Evolutionary conservation across 2,888 invertebrate genomes (phyloP).

Genomic region (Parnassius orleans): DNA sequence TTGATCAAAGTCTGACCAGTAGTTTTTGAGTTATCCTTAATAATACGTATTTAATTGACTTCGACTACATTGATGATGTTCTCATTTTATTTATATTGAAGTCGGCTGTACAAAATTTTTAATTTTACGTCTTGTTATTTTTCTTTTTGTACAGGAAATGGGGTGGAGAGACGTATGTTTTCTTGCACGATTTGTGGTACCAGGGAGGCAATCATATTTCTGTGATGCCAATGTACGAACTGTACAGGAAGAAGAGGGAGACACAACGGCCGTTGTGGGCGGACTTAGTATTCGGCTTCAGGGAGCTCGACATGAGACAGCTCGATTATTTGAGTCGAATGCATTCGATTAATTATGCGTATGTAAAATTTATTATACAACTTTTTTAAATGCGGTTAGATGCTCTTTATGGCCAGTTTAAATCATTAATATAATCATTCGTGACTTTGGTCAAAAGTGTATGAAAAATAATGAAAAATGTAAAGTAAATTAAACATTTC

Average conservation of each 20-base stretch:
- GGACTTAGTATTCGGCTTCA: conserved; percentile 51
- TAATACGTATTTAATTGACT: no score
- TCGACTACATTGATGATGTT: no score
- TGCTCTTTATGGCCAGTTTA: no score
- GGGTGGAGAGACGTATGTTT: conserved; percentile 82
- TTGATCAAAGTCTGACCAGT: no score
- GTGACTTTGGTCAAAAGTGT: no score
- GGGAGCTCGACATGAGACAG: conserved; percentile 42
- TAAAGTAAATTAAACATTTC: no score
- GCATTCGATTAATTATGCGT: conserved; percentile 51
- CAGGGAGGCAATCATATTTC: conserved; percentile 65
- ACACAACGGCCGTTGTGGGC: conserved; percentile 46
- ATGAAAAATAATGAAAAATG: no score
- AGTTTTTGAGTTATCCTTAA: no score
- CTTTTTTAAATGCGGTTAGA: no score
- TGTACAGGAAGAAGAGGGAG: conserved; percentile 37
- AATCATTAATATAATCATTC: no score
- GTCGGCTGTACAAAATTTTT: no score
- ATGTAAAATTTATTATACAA: conserved; percentile 34
- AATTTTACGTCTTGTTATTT: neutral
- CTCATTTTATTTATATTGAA: no score
- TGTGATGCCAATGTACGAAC: conserved; percentile 52
- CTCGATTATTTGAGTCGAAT: conserved; percentile 46
- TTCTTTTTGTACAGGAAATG: conserved; percentile 78
- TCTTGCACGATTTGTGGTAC: conserved; percentile 81